Percentiles rank a stretch among this genome's conserved stretches.
Conservation (phyloP, 1,140 invertebrate genomes). For the Hestina assimilis region DNA sequence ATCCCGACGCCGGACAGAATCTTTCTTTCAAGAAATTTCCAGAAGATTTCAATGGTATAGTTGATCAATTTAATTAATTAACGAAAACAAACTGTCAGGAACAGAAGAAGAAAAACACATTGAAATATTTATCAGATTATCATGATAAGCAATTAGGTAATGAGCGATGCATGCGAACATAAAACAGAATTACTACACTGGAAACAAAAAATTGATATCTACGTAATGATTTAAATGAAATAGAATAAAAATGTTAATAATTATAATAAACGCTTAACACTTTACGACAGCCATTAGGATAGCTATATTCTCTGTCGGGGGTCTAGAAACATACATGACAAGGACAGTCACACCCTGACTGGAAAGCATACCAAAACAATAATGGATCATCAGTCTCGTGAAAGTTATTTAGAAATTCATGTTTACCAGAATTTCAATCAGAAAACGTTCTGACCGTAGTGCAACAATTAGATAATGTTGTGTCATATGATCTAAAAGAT, state of each 20-base stretch:
- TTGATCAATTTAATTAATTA: neutral
- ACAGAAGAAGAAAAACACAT: constrained; percentile 1
- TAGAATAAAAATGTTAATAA: neutral
- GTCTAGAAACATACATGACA: no score
- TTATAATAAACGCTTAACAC: no score
- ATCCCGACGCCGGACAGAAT: no score
- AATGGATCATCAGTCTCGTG: constrained; percentile 2
- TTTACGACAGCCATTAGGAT: no score
- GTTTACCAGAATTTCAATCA: constrained; percentile 4
- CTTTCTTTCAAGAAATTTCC: neutral
- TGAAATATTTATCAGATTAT: constrained; percentile 1
- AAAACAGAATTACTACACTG: neutral
- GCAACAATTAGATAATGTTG: constrained; percentile 3
- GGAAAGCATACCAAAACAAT: no score
- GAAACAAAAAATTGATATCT: neutral
- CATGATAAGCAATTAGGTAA: neutral
- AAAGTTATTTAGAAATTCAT: constrained; percentile 7
- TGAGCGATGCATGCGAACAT: neutral
- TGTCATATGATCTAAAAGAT: neutral
- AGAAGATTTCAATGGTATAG: neutral
- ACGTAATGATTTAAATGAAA: neutral
- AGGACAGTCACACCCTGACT: no score
- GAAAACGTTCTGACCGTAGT: constrained; percentile 12
- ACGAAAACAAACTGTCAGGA: neutral
- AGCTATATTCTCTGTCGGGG: no score